phyloP scores from a whole-genome alignment of 2,113 vertebrate species.

The Amphilophus citrinellus region DNA sequence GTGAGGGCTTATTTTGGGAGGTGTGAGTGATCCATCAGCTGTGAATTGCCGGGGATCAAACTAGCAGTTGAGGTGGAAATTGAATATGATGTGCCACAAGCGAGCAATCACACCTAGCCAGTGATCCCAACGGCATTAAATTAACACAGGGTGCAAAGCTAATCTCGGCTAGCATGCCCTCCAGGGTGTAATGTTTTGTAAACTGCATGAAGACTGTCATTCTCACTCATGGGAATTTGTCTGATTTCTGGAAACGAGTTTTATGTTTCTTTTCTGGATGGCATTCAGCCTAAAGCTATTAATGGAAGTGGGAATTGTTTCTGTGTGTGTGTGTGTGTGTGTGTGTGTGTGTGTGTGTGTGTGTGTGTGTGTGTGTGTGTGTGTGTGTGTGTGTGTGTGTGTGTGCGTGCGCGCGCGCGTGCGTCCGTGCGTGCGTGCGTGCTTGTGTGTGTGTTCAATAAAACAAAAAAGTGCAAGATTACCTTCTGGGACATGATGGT shows the following conservation, averaged over 20 bases:
- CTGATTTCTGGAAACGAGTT: slow-evolving; percentile 64
- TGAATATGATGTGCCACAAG: slow-evolving; percentile 77
- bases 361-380: neutral
- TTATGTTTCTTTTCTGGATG: slow-evolving; percentile 30
- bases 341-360: neutral
- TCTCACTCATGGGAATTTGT: slow-evolving; percentile 60
- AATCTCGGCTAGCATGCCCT: slow-evolving; percentile 66
- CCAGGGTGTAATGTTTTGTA: slow-evolving; percentile 66
- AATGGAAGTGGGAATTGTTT: slow-evolving; percentile 28
- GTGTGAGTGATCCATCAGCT: slow-evolving; percentile 73
- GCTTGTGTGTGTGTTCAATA: neutral
- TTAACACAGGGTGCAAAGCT: slow-evolving; percentile 75
- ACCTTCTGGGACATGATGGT: neutral
- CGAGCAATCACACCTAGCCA: slow-evolving; percentile 69
- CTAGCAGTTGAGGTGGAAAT: slow-evolving; percentile 75
- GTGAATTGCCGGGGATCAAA: slow-evolving; percentile 67
- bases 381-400: neutral
- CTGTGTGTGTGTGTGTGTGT: neutral
- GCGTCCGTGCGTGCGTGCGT: neutral
- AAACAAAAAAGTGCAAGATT: neutral
- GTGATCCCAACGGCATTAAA: slow-evolving; percentile 62
- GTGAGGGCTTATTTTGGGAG: slow-evolving; percentile 67
- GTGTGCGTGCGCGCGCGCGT: neutral
- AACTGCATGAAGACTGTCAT: slow-evolving; percentile 65
- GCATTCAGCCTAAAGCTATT: slow-evolving; percentile 42